These are phyloP conservation scores for Macrotus californicus DNA, from an alignment of 2,113 vertebrate species.

Conservation along the genomic window DNA sequence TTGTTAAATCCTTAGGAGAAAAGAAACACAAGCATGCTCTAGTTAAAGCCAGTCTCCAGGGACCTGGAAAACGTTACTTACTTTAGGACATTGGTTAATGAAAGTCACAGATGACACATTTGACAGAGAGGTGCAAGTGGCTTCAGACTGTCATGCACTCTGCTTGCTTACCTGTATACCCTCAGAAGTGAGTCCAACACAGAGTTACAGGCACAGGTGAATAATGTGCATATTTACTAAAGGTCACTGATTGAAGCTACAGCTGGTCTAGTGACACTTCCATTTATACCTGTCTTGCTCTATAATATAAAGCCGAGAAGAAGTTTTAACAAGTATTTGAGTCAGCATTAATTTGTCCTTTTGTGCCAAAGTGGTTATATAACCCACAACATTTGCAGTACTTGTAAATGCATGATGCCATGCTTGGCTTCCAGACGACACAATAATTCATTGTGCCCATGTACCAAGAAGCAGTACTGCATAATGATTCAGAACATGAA, in stretches of 20 bases:
- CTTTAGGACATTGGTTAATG: background rate
- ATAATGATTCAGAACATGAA: background rate
- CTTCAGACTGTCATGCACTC: background rate
- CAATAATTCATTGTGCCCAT: fast-evolving
- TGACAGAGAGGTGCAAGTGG: background rate
- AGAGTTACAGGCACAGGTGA: background rate
- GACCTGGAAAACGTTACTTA: conserved; percentile 3
- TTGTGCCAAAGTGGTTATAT: background rate
- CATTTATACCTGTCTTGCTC: background rate
- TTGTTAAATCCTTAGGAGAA: conserved; percentile 89
- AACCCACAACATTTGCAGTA: background rate
- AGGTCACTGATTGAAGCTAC: background rate
- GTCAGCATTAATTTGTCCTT: background rate
- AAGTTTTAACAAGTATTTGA: background rate
- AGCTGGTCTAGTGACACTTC: background rate
- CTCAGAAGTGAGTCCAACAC: background rate
- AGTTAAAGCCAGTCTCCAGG: background rate
- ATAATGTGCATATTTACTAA: background rate
- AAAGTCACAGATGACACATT: background rate
- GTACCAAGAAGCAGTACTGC: background rate
- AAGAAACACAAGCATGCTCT: background rate
- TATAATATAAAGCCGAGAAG: background rate
- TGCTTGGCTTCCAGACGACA: background rate
- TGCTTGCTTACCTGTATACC: background rate
- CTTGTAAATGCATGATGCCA: background rate